Evolutionary conservation across 2,113 vertebrate species (phyloP).

Genomic region (Microcebus griseorufus): DNA sequence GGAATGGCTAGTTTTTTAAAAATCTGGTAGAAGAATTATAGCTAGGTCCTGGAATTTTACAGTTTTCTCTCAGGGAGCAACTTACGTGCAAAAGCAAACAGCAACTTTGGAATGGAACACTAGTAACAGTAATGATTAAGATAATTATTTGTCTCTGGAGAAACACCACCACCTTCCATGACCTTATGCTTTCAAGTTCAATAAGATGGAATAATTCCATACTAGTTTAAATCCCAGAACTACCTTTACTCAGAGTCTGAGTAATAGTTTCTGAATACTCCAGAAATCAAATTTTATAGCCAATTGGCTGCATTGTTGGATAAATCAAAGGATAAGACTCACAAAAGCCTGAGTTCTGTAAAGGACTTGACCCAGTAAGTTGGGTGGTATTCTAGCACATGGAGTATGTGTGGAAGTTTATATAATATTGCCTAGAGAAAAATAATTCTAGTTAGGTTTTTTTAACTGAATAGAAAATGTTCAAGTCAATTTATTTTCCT

Average conservation of each 20-base stretch:
- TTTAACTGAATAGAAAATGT: background rate
- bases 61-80: background rate
- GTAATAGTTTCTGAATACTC: slow-evolving; percentile 29
- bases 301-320: background rate
- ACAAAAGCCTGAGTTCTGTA: background rate
- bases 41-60: background rate
- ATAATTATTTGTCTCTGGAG: slow-evolving; percentile 9
- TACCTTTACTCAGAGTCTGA: slow-evolving; percentile 7
- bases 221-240: background rate
- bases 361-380: background rate
- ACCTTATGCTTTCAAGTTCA: slow-evolving; percentile 35
- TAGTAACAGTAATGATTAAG: background rate
- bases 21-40: slow-evolving; percentile 1
- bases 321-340: slow-evolving; percentile 25
- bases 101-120: background rate
- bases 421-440: background rate
- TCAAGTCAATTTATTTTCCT: background rate
- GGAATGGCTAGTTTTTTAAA: background rate
- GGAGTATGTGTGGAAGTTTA: background rate
- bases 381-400: background rate
- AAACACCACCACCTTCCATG: background rate
- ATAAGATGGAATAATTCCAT: background rate
- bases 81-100: background rate
- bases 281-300: slow-evolving; percentile 10
- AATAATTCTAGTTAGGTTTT: background rate